These are phyloP conservation scores for Drosophila peninsularis DNA, from an alignment of 2,888 invertebrate species.

Conservation along the genomic window DNA sequence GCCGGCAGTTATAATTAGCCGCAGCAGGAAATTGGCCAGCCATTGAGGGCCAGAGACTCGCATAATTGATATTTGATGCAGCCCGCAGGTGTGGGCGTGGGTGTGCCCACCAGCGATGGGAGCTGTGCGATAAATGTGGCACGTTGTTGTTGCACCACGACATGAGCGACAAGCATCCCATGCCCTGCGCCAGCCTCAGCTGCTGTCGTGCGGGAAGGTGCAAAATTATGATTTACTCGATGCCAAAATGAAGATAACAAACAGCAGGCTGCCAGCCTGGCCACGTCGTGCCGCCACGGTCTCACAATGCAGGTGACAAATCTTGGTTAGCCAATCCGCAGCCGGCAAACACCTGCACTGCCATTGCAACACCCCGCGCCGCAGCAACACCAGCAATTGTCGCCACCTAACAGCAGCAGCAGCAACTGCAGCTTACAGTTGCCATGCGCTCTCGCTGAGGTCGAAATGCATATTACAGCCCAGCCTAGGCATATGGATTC, in stretches of 20 bases:
- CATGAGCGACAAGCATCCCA: slow-evolving; percentile 46
- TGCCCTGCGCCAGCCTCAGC: neutral
- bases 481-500: neutral
- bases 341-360: slow-evolving; percentile 67
- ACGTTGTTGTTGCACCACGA: slow-evolving; percentile 48
- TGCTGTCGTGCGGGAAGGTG: slow-evolving; percentile 72
- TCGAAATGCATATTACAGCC: neutral
- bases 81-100: slow-evolving; percentile 12
- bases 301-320: slow-evolving; percentile 73
- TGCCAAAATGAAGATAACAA: slow-evolving; percentile 74
- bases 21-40: slow-evolving; percentile 63
- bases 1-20: slow-evolving; percentile 55
- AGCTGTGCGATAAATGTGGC: slow-evolving; percentile 45
- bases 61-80: slow-evolving; percentile 59
- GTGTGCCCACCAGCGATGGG: slow-evolving; percentile 33
- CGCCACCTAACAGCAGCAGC: slow-evolving; percentile 1
- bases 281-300: slow-evolving; percentile 18
- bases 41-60: slow-evolving; percentile 39
- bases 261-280: slow-evolving; percentile 39
- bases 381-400: slow-evolving; percentile 14
- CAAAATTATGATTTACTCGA: slow-evolving; percentile 79
- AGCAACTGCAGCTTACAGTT: slow-evolving; percentile 4
- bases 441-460: neutral
- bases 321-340: slow-evolving; percentile 65
- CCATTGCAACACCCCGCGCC: slow-evolving; percentile 56